Evolutionary conservation across 2,797 vertebrate genomes (phyloP).

Genomic region (Danio albolineatus): DNA sequence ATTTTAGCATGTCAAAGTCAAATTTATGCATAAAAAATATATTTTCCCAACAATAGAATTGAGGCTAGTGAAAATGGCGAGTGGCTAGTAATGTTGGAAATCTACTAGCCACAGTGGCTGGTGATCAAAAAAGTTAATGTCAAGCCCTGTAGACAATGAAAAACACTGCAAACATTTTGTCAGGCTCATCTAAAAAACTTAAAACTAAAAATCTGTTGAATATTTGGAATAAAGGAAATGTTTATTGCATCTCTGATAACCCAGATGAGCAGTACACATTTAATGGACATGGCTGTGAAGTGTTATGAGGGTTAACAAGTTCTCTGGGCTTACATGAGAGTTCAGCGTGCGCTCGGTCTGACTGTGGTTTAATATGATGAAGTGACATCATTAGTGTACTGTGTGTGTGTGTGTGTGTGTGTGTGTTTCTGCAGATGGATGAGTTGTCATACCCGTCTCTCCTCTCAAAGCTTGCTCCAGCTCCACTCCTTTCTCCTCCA

Average conservation of each 20-base stretch:
- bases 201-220: not conserved
- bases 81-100: no score
- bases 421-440: not conserved
- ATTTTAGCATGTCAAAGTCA: no score
- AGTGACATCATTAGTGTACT: not conserved
- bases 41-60: no score
- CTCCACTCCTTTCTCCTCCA: constrained; percentile 86
- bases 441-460: constrained; percentile 78
- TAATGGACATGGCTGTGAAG: not conserved
- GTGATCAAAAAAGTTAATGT: no score
- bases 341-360: not conserved
- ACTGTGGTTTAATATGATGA: constrained; percentile 15
- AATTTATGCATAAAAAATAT: no score
- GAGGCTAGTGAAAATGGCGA: no score
- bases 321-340: not conserved
- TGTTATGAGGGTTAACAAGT: not conserved
- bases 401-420: not conserved
- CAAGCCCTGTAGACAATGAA: not conserved
- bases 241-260: no score
- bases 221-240: no score
- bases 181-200: no score
- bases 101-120: no score
- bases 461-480: constrained; percentile 84
- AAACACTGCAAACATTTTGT: not conserved
- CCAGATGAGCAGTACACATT: not conserved